Base-by-base conservation (phyloP, 2,888 invertebrate species). In the Gibbula magus region DNA sequence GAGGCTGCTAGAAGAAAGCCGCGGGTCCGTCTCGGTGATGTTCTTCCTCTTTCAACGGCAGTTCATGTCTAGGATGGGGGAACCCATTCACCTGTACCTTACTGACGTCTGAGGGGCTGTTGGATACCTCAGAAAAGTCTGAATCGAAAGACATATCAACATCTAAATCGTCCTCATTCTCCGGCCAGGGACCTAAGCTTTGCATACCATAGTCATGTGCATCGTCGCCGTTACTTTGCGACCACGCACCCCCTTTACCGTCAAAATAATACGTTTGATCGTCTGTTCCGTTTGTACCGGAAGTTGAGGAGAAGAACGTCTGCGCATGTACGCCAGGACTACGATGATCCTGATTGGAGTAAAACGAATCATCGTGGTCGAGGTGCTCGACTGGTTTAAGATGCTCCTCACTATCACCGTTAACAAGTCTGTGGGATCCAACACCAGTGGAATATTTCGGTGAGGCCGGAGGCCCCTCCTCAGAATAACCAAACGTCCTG, bases 121-220 rank as follows among this genome's bases (percentile, higher is more conserved):
- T 39, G 3, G 75, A 75, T 13, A 53, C 75, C 20, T 35, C 52
- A 13, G 75, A 75, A 20, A 87, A 87, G 74, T 87, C 82, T 13
- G 86, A 83, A 81, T 87, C 87, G 75, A 87, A 87, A 3, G 85
- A 81, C 52, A 83, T 70, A 52, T 85, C 81, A 39, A 83, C 56
- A 52, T 85, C 81, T 3, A 80, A 53, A 25, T 76, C 67, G 5
- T 81, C 82, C 10, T 83, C 81, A 45, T 74, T 79, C 16, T 84
- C 82, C 3, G 86, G 85, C 85, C 86, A 86, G 2, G 86, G 84
- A 2, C 83, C 83, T 18, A 70, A 35, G 35, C 70, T 70, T 35
- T 70, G 70, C 10, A 70, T 39, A 35, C 32, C 70, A n/a, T 29
- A 13, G 18, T 70, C 18, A 10, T 32, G 70, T 10, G 35, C 32